Base-by-base conservation (phyloP, 2,888 invertebrate genomes). In the Allophyes oxyacanthae region DNA sequence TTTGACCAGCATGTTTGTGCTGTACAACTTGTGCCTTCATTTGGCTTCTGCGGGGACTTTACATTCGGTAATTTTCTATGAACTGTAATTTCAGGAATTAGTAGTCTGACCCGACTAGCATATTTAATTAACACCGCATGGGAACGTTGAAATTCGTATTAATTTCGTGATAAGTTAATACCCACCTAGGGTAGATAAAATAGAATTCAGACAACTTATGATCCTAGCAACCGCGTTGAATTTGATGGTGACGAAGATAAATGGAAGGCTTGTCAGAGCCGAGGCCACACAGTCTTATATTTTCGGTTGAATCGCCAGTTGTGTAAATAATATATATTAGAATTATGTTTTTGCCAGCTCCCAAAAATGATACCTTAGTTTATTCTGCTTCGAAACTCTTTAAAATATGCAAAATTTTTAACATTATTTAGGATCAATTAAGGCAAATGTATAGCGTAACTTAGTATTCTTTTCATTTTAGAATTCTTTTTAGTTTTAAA, bases 1-100 rank as follows among this genome's bases (percentile, higher is more conserved):
- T 92, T 91, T 90, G 91, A 90, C 88, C 84, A 73, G 81, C 62
- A 58, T 84, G 81, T 87, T 88, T 85, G 85, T 79, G 52, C 80
- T 71, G 70, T 72, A 77, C 78, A 77, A 84, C 80, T 89, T 85
- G 84, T 81, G 82, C 86, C 86, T 87, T 87, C 85, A 86, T 85
- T 88, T 87, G 78, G 83, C 80, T 84, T 80, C 79, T 77, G 81
- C 46, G 79, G 77, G 77, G 77, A 81, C 83, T 77, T 84, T 79
- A 77, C 79, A 82, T 80, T 78, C 72, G 77, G 80, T 84, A 85
- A 87, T 88, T 87, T 86, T 85, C 85, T 85, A 87, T 87, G 82
- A 83, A 85, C 80, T 85, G 79, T 83, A 86, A 86, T 86, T 88
- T 83, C 51, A 73, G 63, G 73, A 85, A 86, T 88, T 86, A 86